A percentile compares a stretch with the other conserved stretches of the same genome.
Evolutionary conservation across 2,888 invertebrate genomes (phyloP).

Genomic region (Scelioninae gen. 2): DNA sequence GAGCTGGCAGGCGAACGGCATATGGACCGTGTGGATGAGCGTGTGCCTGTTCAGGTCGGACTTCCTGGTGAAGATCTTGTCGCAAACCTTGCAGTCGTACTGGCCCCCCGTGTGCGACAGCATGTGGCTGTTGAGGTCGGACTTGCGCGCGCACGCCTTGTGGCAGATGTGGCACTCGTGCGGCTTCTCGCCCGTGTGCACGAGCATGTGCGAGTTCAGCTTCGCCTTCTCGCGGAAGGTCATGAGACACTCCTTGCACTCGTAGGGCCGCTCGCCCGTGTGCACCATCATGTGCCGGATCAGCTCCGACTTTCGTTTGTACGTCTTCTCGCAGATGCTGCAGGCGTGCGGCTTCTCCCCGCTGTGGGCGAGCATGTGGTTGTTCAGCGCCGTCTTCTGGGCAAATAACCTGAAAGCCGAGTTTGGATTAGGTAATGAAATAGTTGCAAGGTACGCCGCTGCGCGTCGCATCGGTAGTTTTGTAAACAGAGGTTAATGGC

Average conservation of each 20-base stretch:
- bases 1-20: slow-evolving; percentile 73
- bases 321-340: slow-evolving; percentile 71
- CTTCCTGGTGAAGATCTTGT: slow-evolving; percentile 73
- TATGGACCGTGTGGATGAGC: slow-evolving; percentile 72
- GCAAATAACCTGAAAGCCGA: slow-evolving; percentile 64
- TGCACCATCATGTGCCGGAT: slow-evolving; percentile 73
- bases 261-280: slow-evolving; percentile 72
- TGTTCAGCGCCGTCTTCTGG: slow-evolving; percentile 71
- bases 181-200: slow-evolving; percentile 73
- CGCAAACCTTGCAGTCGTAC: slow-evolving; percentile 73
- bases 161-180: slow-evolving; percentile 73
- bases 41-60: slow-evolving; percentile 72
- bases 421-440: too few relatives aligned
- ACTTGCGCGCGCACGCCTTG: slow-evolving; percentile 72
- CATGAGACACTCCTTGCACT: slow-evolving; percentile 73
- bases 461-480: too few relatives aligned
- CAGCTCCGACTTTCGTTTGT: slow-evolving; percentile 72
- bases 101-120: slow-evolving; percentile 73
- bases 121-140: slow-evolving; percentile 73
- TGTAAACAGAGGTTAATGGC: too few relatives aligned
- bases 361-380: slow-evolving; percentile 72
- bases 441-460: too few relatives aligned
- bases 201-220: slow-evolving; percentile 73
- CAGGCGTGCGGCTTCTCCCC: slow-evolving; percentile 73
- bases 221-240: slow-evolving; percentile 73